These are phyloP conservation scores for Rhizoglyphus robini DNA, from an alignment of 1,140 invertebrate species.

Conservation along the genomic window DNA sequence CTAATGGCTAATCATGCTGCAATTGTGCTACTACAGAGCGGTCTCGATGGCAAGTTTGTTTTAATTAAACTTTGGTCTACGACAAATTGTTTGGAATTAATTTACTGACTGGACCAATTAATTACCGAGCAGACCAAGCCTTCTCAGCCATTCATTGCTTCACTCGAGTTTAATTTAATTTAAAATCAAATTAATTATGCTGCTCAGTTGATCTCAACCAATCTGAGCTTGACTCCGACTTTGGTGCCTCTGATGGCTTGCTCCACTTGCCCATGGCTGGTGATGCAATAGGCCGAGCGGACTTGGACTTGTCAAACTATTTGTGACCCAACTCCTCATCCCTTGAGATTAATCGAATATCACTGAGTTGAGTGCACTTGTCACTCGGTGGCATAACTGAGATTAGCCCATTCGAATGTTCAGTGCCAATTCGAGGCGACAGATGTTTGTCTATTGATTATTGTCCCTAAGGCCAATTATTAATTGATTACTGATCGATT, in stretches of 20 bases:
- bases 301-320: too few species aligned
- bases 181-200: slow-evolving; percentile 8
- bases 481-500: neutral
- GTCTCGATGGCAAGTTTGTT: too few species aligned
- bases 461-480: neutral
- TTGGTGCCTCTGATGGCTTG: too few species aligned
- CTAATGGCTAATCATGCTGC: slow-evolving; percentile 10
- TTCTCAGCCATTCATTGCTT: neutral
- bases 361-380: neutral
- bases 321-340: too few species aligned
- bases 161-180: neutral
- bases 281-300: too few species aligned
- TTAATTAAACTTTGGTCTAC: neutral
- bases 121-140: neutral
- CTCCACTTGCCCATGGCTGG: too few species aligned
- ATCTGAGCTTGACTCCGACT: too few species aligned
- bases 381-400: neutral
- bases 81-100: neutral
- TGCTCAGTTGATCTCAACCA: too few species aligned
- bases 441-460: neutral
- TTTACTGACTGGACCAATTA: slow-evolving; percentile 8
- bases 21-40: too few species aligned
- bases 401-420: neutral
- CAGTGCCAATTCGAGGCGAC: neutral
- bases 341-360: neutral